A percentile compares a stretch with the other conserved stretches of the same genome.
phyloP scores from a whole-genome alignment of 2,113 vertebrate species.

The Daubentonia madagascariensis region DNA sequence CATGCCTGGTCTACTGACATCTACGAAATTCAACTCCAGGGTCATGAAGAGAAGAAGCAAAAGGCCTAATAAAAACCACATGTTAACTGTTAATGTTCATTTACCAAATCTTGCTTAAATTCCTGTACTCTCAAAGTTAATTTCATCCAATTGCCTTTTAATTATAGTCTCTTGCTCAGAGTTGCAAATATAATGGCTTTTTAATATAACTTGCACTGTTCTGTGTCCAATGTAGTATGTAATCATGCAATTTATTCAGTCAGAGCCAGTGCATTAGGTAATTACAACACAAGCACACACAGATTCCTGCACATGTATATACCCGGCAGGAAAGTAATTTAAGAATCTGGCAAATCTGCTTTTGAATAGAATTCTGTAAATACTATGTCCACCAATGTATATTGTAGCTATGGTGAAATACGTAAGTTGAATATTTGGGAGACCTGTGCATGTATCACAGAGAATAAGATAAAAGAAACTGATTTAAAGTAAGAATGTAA shows the following conservation, averaged over 20 bases:
- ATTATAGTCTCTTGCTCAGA: constrained; percentile 76
- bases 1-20: constrained; percentile 58
- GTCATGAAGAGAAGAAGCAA: constrained; percentile 32
- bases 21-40: constrained; percentile 68
- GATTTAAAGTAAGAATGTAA: background rate
- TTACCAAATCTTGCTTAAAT: constrained; percentile 80
- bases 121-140: constrained; percentile 80
- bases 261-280: constrained; percentile 73
- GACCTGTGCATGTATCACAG: background rate
- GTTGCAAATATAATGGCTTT: constrained; percentile 83
- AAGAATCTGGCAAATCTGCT: background rate
- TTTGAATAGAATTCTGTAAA: background rate
- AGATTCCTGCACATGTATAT: background rate
- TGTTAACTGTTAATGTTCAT: constrained; percentile 78
- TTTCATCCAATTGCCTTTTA: constrained; percentile 83
- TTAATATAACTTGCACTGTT: constrained; percentile 80
- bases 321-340: background rate
- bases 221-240: constrained; percentile 76
- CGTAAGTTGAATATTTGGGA: background rate
- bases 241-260: constrained; percentile 78
- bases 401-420: background rate
- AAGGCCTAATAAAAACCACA: constrained; percentile 77
- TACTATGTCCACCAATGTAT: background rate
- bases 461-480: background rate
- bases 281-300: constrained; percentile 64